phyloP scores from a whole-genome alignment of 2,797 vertebrate species.

The Sebastes minor region DNA sequence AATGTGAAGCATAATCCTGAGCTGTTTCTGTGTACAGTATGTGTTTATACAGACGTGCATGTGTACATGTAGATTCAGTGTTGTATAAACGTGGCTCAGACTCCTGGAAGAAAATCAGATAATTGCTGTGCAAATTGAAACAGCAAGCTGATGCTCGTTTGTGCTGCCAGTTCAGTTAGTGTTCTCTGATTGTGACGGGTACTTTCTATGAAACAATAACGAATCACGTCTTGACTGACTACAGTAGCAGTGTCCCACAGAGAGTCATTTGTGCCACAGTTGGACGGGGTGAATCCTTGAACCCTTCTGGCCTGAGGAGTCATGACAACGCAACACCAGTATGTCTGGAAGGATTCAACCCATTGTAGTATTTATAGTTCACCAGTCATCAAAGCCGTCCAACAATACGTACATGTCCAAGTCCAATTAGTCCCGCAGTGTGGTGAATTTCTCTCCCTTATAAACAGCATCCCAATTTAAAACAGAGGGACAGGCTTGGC shows the following conservation, averaged over 20 bases:
- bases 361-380: conserved; percentile 2
- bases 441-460: conserved; percentile 2
- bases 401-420: neutral
- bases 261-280: neutral
- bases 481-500: conserved; percentile 13
- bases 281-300: neutral
- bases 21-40: neutral
- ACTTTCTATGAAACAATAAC: conserved; percentile 9
- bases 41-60: neutral
- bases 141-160: conserved; percentile 5
- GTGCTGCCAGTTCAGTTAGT: conserved; percentile 17
- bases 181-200: neutral
- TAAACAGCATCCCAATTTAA: conserved; percentile 20
- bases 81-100: conserved; percentile 21
- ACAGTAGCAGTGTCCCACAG: conserved; percentile 1
- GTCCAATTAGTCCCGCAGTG: conserved; percentile 31
- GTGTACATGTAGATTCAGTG: conserved; percentile 1
- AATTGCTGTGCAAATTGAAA: conserved; percentile 32
- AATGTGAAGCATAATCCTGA: neutral
- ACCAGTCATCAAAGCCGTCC: conserved; percentile 17
- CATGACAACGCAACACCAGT: neutral
- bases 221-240: conserved; percentile 2
- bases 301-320: neutral
- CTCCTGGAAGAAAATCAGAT: conserved; percentile 17
- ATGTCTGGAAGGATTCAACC: neutral